phyloP scores from a whole-genome alignment of 2,113 vertebrate species.

The Oncorhynchus kisutch region DNA sequence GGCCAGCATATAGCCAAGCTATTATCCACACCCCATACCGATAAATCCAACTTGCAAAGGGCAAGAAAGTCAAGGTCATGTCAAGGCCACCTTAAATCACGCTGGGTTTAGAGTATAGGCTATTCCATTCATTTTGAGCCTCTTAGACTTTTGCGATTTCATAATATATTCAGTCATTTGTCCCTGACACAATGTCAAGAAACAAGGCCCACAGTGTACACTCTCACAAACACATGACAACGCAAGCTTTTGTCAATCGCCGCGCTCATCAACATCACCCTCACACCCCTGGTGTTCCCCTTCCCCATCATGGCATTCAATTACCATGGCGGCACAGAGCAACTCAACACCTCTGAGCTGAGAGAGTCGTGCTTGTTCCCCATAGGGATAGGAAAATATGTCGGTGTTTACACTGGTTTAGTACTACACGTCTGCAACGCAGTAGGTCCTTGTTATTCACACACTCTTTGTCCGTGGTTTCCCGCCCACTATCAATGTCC shows the following conservation, averaged over 20 bases:
- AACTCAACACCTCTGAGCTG: conserved; percentile 24
- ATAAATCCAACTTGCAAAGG: too few relatives aligned
- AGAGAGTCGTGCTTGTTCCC: conserved; percentile 2
- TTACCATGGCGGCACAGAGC: conserved; percentile 38
- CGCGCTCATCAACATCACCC: conserved; percentile 42
- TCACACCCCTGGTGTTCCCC: neutral
- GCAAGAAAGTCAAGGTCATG: too few relatives aligned
- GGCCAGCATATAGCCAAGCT: too few relatives aligned
- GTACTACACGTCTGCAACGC: conserved; percentile 11
- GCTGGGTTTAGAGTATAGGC: too few relatives aligned
- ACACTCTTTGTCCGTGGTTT: conserved; percentile 16
- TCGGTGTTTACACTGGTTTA: conserved; percentile 17
- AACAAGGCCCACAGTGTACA: neutral
- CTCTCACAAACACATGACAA: neutral
- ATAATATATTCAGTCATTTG: too few relatives aligned
- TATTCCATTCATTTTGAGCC: too few relatives aligned
- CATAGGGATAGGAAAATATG: conserved; percentile 28
- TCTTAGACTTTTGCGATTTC: too few relatives aligned
- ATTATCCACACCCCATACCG: too few relatives aligned
- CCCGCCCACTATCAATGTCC: neutral
- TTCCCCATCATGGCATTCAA: conserved; percentile 47
- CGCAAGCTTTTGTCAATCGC: neutral
- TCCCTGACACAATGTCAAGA: neutral
- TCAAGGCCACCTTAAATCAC: too few relatives aligned
- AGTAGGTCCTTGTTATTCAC: conserved; percentile 23